Conservation (phyloP, 2,113 vertebrate species). For the Petrocephalus microphthalmus region DNA sequence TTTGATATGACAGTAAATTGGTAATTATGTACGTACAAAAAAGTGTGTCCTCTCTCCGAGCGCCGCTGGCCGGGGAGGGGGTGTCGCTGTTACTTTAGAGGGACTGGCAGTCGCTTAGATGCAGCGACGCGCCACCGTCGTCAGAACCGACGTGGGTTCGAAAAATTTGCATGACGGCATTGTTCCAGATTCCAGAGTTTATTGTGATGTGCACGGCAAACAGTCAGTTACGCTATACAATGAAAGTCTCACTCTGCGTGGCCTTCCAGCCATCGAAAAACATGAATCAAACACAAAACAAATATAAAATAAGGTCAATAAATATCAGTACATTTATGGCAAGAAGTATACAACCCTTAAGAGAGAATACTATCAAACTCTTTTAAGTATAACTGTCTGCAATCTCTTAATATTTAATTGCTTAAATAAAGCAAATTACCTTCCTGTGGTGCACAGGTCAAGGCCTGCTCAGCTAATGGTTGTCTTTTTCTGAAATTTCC, state of each 20-base stretch:
- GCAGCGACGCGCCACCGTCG: neutral
- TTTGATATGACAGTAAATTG: slow-evolving; percentile 66
- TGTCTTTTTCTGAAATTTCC: too few species aligned
- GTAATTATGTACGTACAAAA: slow-evolving; percentile 59
- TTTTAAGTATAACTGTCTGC: neutral
- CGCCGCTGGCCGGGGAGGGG: neutral
- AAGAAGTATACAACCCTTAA: neutral
- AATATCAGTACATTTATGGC: neutral
- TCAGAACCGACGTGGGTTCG: neutral
- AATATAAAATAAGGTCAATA: neutral
- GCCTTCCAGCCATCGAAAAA: neutral
- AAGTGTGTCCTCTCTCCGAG: slow-evolving; percentile 42
- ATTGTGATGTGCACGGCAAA: neutral
- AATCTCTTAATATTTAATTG: neutral
- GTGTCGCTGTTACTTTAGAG: neutral
- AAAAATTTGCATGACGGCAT: neutral
- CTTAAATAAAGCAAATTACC: neutral
- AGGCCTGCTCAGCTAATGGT: neutral
- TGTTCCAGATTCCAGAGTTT: neutral
- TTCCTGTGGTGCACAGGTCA: neutral
- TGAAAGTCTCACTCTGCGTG: neutral
- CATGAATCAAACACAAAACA: neutral
- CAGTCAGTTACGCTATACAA: neutral
- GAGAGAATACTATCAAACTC: neutral
- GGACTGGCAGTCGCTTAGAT: neutral